phyloP scores from a whole-genome alignment of 2,113 vertebrate species.

The Paramisgurnus dabryanus region DNA sequence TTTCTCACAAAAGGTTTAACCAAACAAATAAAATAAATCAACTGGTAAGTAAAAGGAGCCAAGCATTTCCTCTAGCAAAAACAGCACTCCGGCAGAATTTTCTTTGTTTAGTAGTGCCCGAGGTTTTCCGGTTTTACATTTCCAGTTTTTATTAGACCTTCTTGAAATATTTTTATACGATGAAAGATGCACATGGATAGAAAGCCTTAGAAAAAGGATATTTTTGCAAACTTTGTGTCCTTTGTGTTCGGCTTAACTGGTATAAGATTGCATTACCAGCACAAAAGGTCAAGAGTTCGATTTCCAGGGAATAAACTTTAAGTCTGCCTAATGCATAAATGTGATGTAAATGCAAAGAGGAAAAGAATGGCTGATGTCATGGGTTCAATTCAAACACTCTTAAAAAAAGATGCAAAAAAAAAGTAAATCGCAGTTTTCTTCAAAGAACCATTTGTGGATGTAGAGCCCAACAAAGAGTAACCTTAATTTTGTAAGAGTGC shows the following conservation, averaged over 20 bases:
- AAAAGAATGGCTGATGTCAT: neutral
- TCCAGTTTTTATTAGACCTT: slow-evolving; percentile 43
- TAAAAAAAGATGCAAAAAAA: no score
- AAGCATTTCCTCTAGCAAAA: slow-evolving; percentile 63
- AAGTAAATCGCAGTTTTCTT: no score
- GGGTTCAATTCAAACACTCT: no score
- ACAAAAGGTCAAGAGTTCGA: no score
- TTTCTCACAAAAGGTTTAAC: slow-evolving; percentile 35
- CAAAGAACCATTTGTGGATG: no score
- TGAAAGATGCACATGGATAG: slow-evolving; percentile 48
- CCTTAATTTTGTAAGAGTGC: no score
- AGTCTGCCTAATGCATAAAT: no score
- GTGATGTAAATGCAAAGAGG: slow-evolving; percentile 17
- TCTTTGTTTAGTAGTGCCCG: slow-evolving; percentile 59
- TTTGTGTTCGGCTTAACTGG: no score
- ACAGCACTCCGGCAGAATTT: slow-evolving; percentile 61
- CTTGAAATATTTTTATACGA: slow-evolving; percentile 62
- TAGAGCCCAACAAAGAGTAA: no score
- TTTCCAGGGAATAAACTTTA: no score
- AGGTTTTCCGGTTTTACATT: slow-evolving; percentile 47
- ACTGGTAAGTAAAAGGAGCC: slow-evolving; percentile 33
- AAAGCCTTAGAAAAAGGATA: neutral
- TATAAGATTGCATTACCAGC: no score
- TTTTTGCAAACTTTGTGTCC: no score
- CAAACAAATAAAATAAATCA: slow-evolving; percentile 49